Conservation (phyloP, 2,888 invertebrate genomes). For the Willowsia nigromaculata region DNA sequence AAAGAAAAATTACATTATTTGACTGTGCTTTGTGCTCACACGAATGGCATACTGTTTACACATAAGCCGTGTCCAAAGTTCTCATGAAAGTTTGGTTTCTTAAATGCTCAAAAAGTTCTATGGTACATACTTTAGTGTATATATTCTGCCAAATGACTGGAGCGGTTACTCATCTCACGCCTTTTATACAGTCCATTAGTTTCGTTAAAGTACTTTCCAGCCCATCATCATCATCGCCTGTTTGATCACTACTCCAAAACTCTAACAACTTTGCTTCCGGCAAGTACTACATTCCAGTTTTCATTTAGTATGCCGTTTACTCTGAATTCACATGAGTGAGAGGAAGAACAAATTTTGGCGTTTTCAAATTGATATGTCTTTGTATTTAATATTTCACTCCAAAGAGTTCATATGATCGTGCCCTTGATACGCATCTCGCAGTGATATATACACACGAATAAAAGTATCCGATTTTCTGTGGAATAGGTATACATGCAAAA, state of each 20-base stretch:
- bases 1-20: not conserved
- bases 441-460: not conserved
- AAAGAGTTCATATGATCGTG: not conserved
- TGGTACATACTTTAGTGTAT: too few species aligned
- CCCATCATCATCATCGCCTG: conserved; percentile 20
- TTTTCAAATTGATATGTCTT: not conserved
- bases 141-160: too few species aligned
- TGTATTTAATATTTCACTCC: not conserved
- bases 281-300: not conserved
- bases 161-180: not conserved
- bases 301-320: not conserved
- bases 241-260: conserved; percentile 35
- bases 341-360: not conserved
- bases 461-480: not conserved
- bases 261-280: not conserved
- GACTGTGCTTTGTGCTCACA: too few species aligned
- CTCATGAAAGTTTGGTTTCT: too few species aligned
- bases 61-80: too few species aligned
- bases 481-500: not conserved
- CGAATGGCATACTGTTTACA: not conserved
- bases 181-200: not conserved
- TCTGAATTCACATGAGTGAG: not conserved
- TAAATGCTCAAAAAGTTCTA: too few species aligned
- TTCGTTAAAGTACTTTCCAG: not conserved
- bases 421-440: not conserved